These are phyloP conservation scores for Dissostichus mawsoni DNA, from an alignment of 2,113 vertebrate genomes.

Conservation along the genomic window DNA sequence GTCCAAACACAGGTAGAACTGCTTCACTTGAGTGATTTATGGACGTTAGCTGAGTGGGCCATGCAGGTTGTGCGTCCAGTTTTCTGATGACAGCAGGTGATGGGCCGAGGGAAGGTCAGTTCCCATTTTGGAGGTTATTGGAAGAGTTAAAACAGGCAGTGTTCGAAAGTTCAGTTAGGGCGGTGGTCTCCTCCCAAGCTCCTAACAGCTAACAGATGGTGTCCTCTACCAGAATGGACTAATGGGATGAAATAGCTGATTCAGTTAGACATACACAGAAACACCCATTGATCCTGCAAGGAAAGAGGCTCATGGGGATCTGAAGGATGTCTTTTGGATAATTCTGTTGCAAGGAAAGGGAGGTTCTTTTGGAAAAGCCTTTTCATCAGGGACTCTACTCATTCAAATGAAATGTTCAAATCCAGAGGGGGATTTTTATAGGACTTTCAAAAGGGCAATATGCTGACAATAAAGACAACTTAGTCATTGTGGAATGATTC, in stretches of 20 bases:
- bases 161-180: conserved; percentile 49
- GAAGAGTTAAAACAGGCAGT: conserved; percentile 64
- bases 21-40: conserved; percentile 61
- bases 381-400: conserved; percentile 51
- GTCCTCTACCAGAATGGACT: conserved; percentile 56
- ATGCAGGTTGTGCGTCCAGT: conserved; percentile 37
- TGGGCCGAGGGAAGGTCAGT: conserved; percentile 55
- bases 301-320: conserved; percentile 49
- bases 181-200: conserved; percentile 61
- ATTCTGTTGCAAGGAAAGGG: conserved; percentile 42
- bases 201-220: conserved; percentile 78
- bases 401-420: conserved; percentile 59
- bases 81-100: conserved; percentile 63
- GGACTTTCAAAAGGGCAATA: conserved; percentile 11
- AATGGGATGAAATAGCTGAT: conserved; percentile 60
- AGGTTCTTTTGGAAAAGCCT: conserved; percentile 23
- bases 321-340: conserved; percentile 54
- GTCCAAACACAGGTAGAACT: conserved; percentile 6
- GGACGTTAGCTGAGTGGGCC: conserved; percentile 38
- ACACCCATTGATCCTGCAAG: conserved; percentile 51
- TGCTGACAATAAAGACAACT: conserved; percentile 4
- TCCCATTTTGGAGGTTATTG: conserved; percentile 59
- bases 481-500: conserved; percentile 25
- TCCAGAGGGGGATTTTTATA: conserved; percentile 45
- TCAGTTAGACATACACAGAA: conserved; percentile 51